Conservation (phyloP, 2,797 vertebrate species). For the Tolypeutes matacus region DNA sequence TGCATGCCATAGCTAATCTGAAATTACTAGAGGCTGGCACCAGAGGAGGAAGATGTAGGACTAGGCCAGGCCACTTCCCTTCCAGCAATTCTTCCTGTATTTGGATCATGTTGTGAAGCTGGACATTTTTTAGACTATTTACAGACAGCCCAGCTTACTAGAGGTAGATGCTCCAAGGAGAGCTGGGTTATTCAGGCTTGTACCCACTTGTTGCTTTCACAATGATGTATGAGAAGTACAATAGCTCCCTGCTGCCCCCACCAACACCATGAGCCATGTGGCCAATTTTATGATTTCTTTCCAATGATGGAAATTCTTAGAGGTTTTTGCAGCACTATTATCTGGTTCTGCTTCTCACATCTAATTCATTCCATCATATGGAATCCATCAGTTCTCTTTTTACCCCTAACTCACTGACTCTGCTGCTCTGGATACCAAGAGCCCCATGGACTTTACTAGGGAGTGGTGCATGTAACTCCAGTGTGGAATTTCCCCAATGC, state of each 20-base stretch:
- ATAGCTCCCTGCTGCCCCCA: neutral
- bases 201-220: neutral
- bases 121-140: neutral
- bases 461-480: too few relatives aligned
- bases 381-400: too few relatives aligned
- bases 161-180: too few relatives aligned
- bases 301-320: neutral
- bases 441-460: too few relatives aligned
- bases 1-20: neutral
- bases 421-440: too few relatives aligned
- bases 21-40: neutral
- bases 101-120: neutral
- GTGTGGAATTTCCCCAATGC: too few relatives aligned
- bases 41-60: neutral
- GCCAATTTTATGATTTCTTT: neutral
- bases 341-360: neutral
- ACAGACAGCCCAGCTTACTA: neutral
- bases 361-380: neutral
- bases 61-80: neutral
- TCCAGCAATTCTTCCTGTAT: neutral
- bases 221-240: neutral
- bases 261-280: neutral
- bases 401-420: too few relatives aligned
- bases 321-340: neutral
- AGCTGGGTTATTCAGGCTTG: neutral